A percentile compares a stretch with the other conserved stretches of the same genome.
phyloP scores from a whole-genome alignment of 2,888 invertebrate genomes.

The Cephalotes varians region DNA sequence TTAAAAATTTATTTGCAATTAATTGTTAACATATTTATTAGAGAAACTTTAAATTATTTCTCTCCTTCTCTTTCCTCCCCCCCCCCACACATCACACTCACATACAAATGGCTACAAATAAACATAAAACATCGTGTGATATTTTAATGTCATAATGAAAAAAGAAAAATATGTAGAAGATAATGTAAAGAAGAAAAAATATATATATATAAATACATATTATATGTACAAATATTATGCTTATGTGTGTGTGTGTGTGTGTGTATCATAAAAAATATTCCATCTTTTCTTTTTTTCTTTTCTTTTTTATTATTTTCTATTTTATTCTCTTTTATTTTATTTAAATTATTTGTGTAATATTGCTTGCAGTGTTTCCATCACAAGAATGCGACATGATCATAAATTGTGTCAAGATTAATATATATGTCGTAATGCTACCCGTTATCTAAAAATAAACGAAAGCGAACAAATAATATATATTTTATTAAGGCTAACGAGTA shows the following conservation, averaged over 20 bases:
- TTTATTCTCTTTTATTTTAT: too few species aligned
- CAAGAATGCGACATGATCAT: neutral
- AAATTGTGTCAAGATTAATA: constrained; percentile 7
- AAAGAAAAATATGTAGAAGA: too few species aligned
- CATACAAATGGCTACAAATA: neutral
- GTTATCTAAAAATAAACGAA: neutral
- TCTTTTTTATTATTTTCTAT: neutral
- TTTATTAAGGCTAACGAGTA: neutral
- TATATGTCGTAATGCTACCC: neutral
- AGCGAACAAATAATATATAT: neutral
- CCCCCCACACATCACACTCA: neutral
- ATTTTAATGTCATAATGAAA: neutral
- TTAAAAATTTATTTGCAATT: neutral
- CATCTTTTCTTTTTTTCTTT: too few species aligned
- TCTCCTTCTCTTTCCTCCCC: neutral
- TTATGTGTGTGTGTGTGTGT: too few species aligned
- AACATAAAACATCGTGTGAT: neutral
- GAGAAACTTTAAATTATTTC: neutral
- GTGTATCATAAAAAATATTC: too few species aligned
- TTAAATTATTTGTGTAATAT: neutral
- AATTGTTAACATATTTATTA: neutral
- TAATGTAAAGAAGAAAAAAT: too few species aligned
- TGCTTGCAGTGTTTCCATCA: neutral
- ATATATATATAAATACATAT: too few species aligned
- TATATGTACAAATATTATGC: too few species aligned